Evolutionary conservation across 2,113 vertebrate genomes (phyloP), one percentile per base, ranked within the genome.

Genomic region (Scomber scombrus): DNA sequence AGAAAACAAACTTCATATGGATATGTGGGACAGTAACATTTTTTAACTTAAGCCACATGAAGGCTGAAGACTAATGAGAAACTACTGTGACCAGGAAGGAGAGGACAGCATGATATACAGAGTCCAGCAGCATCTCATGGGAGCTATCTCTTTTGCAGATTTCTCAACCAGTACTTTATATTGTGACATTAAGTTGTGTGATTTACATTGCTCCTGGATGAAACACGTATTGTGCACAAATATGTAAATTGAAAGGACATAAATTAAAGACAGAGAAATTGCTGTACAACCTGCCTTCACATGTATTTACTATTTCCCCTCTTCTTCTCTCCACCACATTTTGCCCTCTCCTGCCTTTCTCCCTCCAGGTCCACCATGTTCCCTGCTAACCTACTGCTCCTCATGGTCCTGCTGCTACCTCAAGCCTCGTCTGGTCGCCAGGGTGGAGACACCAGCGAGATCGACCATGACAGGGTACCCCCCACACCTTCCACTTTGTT

Each of bases 381-480:
- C 94, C 94, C 94, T 95, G 94, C 94, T 96, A 96, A 95, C 89
- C 91, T 96, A 75, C 87, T 95, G 89, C 87, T 95, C 91, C 94
- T 96, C 91, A 95, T 95, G 94, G 91, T 95, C 89, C 91, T 95
- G 93, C 93, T 96, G 90, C 91, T 95, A 90, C 94, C 95, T 94
- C 94, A 95, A 80, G 90, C 89, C 90, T 94, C 89, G 81, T 94
- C 91, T 89, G 93, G 91, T 92, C 91, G 91, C 79, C 93, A 95
- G 89, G 90, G 87, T 75, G 85, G 77, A 83, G 89, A 89, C 86
- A 75, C 82, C 85, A 87, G 88, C 79, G 81, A 92, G 82, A 81
- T 85, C 34, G 58, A 91, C 88, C 86, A 88, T 84, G 93, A 85
- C 84, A 80, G 75, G 21, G 83, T 78, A 68, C 65, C 88, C 19